Evolutionary conservation across 2,113 vertebrate species (phyloP).

Genomic region (Sminthopsis crassicaudata): DNA sequence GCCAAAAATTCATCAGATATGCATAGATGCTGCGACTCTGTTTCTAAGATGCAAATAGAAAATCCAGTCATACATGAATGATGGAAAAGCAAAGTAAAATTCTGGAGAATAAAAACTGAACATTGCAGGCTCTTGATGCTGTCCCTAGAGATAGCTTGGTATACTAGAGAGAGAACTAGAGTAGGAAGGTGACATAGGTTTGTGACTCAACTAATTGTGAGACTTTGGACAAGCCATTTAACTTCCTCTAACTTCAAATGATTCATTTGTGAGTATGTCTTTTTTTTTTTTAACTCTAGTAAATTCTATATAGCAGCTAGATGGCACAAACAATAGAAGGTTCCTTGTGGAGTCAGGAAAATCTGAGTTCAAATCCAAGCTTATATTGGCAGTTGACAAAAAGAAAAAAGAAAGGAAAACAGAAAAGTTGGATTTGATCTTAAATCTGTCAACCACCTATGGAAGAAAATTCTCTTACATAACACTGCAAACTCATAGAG

Average conservation of each 20-base stretch:
- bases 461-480: constrained; percentile 20
- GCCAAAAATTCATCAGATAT: constrained; percentile 44
- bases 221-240: background rate
- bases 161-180: background rate
- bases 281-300: background rate
- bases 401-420: background rate
- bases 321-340: background rate
- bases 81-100: fast-evolving
- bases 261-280: background rate
- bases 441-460: constrained; percentile 4
- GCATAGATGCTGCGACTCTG: background rate
- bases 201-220: background rate
- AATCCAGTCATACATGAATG: background rate
- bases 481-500: background rate
- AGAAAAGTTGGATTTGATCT: background rate
- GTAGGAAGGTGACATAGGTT: background rate
- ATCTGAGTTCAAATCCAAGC: background rate
- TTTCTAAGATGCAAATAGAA: constrained; percentile 35
- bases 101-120: background rate
- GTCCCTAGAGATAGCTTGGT: fast-evolving
- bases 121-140: fast-evolving
- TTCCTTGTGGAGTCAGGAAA: background rate
- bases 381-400: background rate
- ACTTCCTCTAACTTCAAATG: background rate
- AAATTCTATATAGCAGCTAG: background rate